Evolutionary conservation across 2,888 invertebrate species (phyloP).

Genomic region (Stenoptilia bipunctidactyla): DNA sequence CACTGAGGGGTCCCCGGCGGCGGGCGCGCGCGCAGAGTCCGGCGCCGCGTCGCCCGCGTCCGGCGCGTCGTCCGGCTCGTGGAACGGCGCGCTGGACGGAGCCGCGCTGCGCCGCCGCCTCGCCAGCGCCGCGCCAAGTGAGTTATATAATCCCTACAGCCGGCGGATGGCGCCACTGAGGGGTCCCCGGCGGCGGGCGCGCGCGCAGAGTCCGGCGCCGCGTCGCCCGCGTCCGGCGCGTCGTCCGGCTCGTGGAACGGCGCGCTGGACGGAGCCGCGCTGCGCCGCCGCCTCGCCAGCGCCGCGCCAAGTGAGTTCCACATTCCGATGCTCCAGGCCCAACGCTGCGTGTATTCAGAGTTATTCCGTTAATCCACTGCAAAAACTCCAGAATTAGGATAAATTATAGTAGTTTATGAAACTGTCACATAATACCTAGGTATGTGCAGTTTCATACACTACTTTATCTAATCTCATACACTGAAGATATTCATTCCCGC

Average conservation of each 20-base stretch:
- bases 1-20: conserved; percentile 6
- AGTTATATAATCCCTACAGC: too few relatives aligned
- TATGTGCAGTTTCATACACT: too few relatives aligned
- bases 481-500: too few relatives aligned
- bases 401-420: too few relatives aligned
- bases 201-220: conserved; percentile 9
- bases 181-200: conserved; percentile 6
- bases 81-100: conserved; percentile 85
- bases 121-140: conserved; percentile 31
- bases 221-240: conserved; percentile 44
- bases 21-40: conserved; percentile 8
- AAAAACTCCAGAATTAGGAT: too few relatives aligned
- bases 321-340: too few relatives aligned
- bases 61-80: conserved; percentile 55
- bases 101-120: conserved; percentile 80
- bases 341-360: too few relatives aligned
- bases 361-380: too few relatives aligned
- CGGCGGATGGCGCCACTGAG: conserved; percentile 6
- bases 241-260: conserved; percentile 74
- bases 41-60: conserved; percentile 31
- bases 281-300: conserved; percentile 71
- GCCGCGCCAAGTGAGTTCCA: too few relatives aligned
- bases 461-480: too few relatives aligned
- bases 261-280: conserved; percentile 85
- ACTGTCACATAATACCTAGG: too few relatives aligned